phyloP scores from a whole-genome alignment of 1,140 invertebrate genomes.

The Macrotrachela quadricornifera region DNA sequence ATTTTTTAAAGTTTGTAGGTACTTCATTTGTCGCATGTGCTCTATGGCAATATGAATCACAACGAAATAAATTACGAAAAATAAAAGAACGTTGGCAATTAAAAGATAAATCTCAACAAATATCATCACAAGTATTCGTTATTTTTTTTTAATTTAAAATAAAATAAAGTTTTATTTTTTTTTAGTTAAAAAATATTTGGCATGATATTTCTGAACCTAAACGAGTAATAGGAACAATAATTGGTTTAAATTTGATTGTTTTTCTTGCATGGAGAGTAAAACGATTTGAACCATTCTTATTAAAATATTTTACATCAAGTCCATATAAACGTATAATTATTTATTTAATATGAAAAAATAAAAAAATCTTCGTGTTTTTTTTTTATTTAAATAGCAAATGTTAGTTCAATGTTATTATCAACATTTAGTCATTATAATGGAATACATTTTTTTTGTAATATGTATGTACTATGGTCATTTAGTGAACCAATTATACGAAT shows the following conservation, averaged over 20 bases:
- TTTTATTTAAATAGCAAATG: conserved; percentile 40
- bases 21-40: conserved; percentile 48
- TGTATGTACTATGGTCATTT: conserved; percentile 81
- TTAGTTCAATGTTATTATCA: conserved; percentile 67
- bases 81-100: conserved; percentile 27
- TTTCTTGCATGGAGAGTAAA: conserved; percentile 61
- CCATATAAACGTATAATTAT: conserved; percentile 44
- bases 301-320: conserved; percentile 60
- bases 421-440: conserved; percentile 73
- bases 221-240: conserved; percentile 55
- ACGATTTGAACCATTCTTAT: conserved; percentile 47
- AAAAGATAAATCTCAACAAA: conserved; percentile 10
- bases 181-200: conserved; percentile 48
- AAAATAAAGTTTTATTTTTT: too few species aligned
- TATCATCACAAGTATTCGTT: conserved; percentile 2
- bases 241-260: conserved; percentile 52
- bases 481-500: conserved; percentile 38
- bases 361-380: not conserved
- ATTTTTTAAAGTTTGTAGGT: conserved; percentile 43
- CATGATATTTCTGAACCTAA: conserved; percentile 46
- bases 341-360: not conserved
- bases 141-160: conserved; percentile 33
- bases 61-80: conserved; percentile 39
- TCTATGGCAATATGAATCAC: conserved; percentile 66
- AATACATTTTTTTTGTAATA: conserved; percentile 68